Base-by-base conservation (phyloP, 2,888 invertebrate species). In the Creontiades dilutus region DNA sequence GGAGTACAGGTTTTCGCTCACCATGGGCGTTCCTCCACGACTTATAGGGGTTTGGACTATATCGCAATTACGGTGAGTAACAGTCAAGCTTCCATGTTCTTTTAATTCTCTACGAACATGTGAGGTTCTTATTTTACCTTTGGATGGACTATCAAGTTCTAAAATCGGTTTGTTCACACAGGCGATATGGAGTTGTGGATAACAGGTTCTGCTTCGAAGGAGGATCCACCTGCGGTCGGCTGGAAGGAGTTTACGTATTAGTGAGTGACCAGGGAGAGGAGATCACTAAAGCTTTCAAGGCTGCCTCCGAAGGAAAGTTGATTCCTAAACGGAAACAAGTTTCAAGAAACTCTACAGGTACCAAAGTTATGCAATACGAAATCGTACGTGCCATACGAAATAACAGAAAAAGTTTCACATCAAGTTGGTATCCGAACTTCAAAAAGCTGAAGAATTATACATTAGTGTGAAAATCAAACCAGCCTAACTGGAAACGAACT, bases 141-240 rank as follows among this genome's bases (percentile, higher is more conserved):
- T n/a, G n/a, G n/a, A n/a, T n/a, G n/a, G n/a, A n/a, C n/a, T n/a
- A n/a, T n/a, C n/a, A n/a, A n/a, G n/a, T n/a, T n/a, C n/a, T n/a
- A n/a, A n/a, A n/a, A n/a, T n/a, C n/a, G n/a, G n/a, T n/a, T n/a
- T n/a, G n/a, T n/a, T 61, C 23, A 4, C 37, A 27, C 93, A 95
- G 97, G 91, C 95, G 97, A 86, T 98, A 97, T 93, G 98, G 98
- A 0, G 96, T 97, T 14, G 96, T 97, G 61, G 97, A 97, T 91
- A 96, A 97, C 11, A 94, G 97, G 89, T 97, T 98, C 93, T 97
- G 97, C 93, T 98, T 98, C 93, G 98, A 98, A 93, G 98, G 98
- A 0, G 98, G 97, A 0, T 97, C 97, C 0, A 95, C 96, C 91
- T 98, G 98, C 93, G 97, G 97, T 3, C 96, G 96, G 92, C 97